A percentile compares a stretch with the other conserved stretches of the same genome.
These are phyloP conservation scores for Phoxinus dragarum DNA, from an alignment of 2,797 vertebrate species.

Conservation along the genomic window DNA sequence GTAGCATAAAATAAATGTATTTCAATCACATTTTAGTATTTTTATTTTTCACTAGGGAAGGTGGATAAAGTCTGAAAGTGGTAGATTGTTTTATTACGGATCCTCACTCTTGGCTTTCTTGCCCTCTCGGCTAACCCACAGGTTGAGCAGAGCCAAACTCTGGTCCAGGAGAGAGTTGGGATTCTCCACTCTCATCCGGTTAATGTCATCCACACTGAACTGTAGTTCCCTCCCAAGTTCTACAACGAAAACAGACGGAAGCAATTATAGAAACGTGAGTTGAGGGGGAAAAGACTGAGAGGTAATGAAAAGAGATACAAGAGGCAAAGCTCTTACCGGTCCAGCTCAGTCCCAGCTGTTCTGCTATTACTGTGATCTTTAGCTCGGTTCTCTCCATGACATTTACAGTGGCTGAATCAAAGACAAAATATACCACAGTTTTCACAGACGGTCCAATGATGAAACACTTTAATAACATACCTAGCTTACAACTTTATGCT, in stretches of 20 bases:
- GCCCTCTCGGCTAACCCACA: conserved; percentile 91
- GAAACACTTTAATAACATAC: conserved; percentile 11
- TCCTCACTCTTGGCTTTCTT: conserved; percentile 89
- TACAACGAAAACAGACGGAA: conserved; percentile 56
- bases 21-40: too few relatives aligned
- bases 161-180: conserved; percentile 96
- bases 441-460: neutral
- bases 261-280: neutral
- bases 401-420: conserved; percentile 76
- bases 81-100: conserved; percentile 34
- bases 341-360: conserved; percentile 97
- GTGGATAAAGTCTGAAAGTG: neutral
- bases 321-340: conserved; percentile 82
- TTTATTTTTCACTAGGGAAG: too few relatives aligned
- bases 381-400: conserved; percentile 87
- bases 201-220: conserved; percentile 95
- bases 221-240: conserved; percentile 93
- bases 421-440: conserved; percentile 17
- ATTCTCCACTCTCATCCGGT: conserved; percentile 95
- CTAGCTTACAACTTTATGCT: neutral
- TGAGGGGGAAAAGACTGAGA: neutral
- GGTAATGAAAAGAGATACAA: neutral
- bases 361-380: conserved; percentile 93
- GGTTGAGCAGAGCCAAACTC: conserved; percentile 88
- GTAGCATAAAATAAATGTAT: too few relatives aligned